These are phyloP conservation scores for Cyanocitta stelleri DNA, from an alignment of 2,113 vertebrate genomes.

Conservation along the genomic window DNA sequence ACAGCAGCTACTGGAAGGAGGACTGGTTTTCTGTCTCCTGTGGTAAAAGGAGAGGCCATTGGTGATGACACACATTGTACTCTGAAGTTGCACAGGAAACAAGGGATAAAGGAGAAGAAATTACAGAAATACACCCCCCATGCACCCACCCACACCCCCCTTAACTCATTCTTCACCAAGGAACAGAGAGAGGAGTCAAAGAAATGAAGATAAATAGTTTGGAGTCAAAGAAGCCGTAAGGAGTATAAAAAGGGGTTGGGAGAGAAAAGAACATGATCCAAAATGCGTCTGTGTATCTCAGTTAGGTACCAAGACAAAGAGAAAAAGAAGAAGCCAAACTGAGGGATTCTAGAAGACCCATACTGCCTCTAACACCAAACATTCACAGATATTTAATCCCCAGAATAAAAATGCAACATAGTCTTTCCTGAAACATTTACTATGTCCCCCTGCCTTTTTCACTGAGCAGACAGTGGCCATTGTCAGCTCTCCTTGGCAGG, in stretches of 20 bases:
- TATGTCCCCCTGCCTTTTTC: background rate
- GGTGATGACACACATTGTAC: background rate
- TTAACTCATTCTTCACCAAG: background rate
- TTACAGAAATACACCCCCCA: background rate
- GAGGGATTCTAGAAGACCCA: background rate
- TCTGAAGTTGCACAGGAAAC: background rate
- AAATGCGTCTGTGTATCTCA: background rate
- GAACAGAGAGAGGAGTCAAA: background rate
- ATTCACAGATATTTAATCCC: background rate
- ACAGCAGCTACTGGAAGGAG: background rate
- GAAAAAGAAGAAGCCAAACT: background rate
- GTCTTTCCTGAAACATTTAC: background rate
- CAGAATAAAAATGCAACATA: background rate
- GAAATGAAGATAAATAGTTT: background rate
- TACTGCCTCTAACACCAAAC: background rate
- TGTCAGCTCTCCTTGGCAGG: background rate
- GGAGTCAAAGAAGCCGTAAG: background rate
- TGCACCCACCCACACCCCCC: background rate
- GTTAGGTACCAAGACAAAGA: background rate
- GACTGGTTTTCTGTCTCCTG: background rate
- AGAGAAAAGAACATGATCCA: background rate
- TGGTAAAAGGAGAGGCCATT: background rate
- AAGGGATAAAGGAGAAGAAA: background rate
- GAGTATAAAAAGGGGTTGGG: background rate
- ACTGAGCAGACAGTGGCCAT: background rate